A percentile compares a stretch with the other conserved stretches of the same genome.
phyloP scores from a whole-genome alignment of 2,797 vertebrate species.

The Alectoris magna region DNA sequence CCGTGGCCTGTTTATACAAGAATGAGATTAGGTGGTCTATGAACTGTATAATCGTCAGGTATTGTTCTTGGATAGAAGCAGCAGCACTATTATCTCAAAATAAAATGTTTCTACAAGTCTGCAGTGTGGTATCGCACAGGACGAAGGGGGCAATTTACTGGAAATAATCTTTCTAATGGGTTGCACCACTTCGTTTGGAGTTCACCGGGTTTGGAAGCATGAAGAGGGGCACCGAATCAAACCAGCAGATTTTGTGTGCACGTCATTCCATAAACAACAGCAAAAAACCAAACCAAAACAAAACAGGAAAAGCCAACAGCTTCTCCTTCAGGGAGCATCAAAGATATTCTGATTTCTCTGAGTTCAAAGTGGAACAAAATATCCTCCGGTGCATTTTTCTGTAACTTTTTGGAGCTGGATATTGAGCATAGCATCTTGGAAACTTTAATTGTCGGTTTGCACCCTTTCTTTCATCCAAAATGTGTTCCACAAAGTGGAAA shows the following conservation, averaged over 20 bases:
- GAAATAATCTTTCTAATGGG: conserved; percentile 20
- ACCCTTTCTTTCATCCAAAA: background rate
- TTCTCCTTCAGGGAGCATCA: background rate
- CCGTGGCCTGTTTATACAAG: conserved; percentile 34
- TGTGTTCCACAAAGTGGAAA: background rate
- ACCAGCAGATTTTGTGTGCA: background rate
- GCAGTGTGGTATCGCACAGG: background rate
- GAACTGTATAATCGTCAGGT: conserved; percentile 5
- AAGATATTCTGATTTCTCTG: background rate
- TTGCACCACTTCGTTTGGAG: background rate
- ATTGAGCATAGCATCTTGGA: background rate
- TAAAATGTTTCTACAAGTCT: conserved; percentile 35
- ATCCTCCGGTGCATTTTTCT: background rate
- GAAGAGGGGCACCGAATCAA: background rate
- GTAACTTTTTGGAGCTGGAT: background rate
- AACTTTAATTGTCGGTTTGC: background rate
- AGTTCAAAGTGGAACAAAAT: background rate
- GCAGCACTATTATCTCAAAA: background rate
- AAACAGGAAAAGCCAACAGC: background rate
- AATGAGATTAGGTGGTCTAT: conserved; percentile 17
- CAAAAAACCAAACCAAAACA: background rate
- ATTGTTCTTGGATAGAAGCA: conserved; percentile 47
- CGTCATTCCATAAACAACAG: background rate
- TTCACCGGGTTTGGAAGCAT: background rate
- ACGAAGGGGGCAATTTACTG: conserved; percentile 11